Conservation (phyloP, 2,888 invertebrate species). For the Drosophila quinaria region DNA sequence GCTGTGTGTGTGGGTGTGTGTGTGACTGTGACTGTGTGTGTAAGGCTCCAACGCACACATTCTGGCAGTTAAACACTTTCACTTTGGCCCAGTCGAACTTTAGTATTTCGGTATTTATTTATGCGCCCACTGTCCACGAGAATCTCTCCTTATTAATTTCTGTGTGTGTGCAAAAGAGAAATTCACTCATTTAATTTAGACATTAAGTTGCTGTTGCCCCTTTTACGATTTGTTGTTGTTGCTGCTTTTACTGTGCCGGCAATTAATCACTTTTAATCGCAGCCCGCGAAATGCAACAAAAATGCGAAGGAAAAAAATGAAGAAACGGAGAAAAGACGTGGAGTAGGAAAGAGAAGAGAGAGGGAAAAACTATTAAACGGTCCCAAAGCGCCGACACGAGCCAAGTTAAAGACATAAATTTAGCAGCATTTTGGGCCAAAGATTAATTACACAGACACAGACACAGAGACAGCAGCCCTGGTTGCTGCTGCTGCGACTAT, state of each 20-base stretch:
- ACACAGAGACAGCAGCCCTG: conserved; percentile 10
- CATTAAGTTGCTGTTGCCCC: conserved; percentile 60
- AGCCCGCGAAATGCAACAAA: conserved; percentile 48
- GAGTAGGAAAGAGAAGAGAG: conserved; percentile 22
- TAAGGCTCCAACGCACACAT: conserved; percentile 67
- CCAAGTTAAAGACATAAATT: conserved; percentile 83
- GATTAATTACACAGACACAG: conserved; percentile 77
- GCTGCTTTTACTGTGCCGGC: conserved; percentile 47
- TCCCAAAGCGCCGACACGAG: conserved; percentile 35
- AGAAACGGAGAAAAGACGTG: neutral
- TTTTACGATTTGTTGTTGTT: conserved; percentile 35
- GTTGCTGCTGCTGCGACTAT: conserved; percentile 28
- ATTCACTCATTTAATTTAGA: conserved; percentile 78
- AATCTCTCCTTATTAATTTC: conserved; percentile 76
- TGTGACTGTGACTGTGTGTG: conserved; percentile 43
- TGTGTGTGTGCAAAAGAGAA: conserved; percentile 40
- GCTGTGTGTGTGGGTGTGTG: conserved; percentile 7
- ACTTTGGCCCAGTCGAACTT: conserved; percentile 30
- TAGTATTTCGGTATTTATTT: conserved; percentile 41
- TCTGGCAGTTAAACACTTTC: conserved; percentile 59
- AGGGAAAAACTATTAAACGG: conserved; percentile 70
- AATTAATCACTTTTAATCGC: conserved; percentile 81
- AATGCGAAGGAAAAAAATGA: conserved; percentile 17
- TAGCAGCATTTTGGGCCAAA: conserved; percentile 79
- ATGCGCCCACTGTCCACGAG: conserved; percentile 45